Conservation (phyloP, 2,888 invertebrate genomes). For the Drosophila lutescens region DNA sequence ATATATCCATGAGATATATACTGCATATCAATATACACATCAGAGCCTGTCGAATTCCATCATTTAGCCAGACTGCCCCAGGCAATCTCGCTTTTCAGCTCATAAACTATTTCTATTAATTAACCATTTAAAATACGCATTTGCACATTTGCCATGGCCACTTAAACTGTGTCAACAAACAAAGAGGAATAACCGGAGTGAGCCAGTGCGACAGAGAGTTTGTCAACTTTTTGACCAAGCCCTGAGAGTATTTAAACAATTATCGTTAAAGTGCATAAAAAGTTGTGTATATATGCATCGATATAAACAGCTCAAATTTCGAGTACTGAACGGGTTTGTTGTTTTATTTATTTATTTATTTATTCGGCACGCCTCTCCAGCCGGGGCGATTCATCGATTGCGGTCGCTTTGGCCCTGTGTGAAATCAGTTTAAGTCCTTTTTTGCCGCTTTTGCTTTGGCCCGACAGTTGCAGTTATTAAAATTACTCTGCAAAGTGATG, state of each 20-base stretch:
- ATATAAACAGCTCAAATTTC: slow-evolving; percentile 41
- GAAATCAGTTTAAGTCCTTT: slow-evolving; percentile 70
- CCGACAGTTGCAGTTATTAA: slow-evolving; percentile 64
- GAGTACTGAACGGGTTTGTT: slow-evolving; percentile 37
- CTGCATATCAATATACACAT: not conserved
- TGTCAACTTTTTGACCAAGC: slow-evolving; percentile 66
- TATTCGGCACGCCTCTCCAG: slow-evolving; percentile 42
- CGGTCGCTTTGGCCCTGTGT: slow-evolving; percentile 61
- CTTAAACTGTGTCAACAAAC: slow-evolving; percentile 67
- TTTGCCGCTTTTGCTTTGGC: slow-evolving; percentile 33
- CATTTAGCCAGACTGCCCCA: slow-evolving; percentile 12
- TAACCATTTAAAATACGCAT: slow-evolving; percentile 59
- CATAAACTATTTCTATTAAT: slow-evolving; percentile 63
- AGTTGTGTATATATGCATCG: slow-evolving; percentile 23
- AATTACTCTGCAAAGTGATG: slow-evolving; percentile 72
- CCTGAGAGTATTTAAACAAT: slow-evolving; percentile 63
- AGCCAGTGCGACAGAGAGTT: slow-evolving; percentile 30
- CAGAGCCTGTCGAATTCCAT: slow-evolving; percentile 19
- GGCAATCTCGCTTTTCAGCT: slow-evolving; percentile 22
- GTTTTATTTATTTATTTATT: slow-evolving; percentile 56
- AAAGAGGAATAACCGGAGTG: slow-evolving; percentile 30
- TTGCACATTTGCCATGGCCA: slow-evolving; percentile 57
- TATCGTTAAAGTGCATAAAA: slow-evolving; percentile 46
- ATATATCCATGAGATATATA: slow-evolving; percentile 1
- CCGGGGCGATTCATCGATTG: slow-evolving; percentile 42